Base-by-base conservation (phyloP, 2,797 vertebrate species). In the Notolabrus celidotus region DNA sequence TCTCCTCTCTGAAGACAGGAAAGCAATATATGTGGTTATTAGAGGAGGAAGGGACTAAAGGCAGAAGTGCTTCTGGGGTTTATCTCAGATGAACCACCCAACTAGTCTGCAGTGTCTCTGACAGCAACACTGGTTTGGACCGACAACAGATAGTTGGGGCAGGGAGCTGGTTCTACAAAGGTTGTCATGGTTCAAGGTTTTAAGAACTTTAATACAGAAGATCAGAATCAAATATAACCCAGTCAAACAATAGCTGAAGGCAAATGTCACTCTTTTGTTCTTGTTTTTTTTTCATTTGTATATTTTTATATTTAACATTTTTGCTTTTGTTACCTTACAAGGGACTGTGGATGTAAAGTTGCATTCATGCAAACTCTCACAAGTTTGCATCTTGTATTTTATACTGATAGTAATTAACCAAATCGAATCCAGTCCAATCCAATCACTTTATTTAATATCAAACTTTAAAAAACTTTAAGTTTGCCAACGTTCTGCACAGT, bases 41-140 rank as follows among this genome's bases (percentile, higher is more conserved):
- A 68, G 46, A n/a, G 58, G 51, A 79, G 74, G 78, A 73, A 79
- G 69, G 55, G 76, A 74, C 56, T 61, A 2, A 62, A 68, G 68
- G 68, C 72, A 78, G 50, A 52, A 67, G 22, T 5, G 31, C 46
- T 72, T 54, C 82, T 85, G 67, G 74, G 74, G 69, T 82, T 80
- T 57, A 71, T 80, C 65, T 66, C 29, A 17, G 17, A 65, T n/a
- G 43, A 85, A 64, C 77, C 75, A 83, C 80, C 73, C 82, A 83
- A 73, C 42, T 52, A 49, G 59, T 51, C 77, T 72, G 68, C 56
- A 54, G 74, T 54, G 42, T 75, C 63, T 78, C 66, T 49, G 58
- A 67, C 55, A 65, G 53, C 49, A 53, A 52, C 62, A 42, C 43
- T 3, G 5, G 36, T 66, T 53, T 41, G 2, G 9, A 10, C 20